Base-by-base conservation (phyloP, 2,888 invertebrate genomes). In the Acanthosepion pharaonis region DNA sequence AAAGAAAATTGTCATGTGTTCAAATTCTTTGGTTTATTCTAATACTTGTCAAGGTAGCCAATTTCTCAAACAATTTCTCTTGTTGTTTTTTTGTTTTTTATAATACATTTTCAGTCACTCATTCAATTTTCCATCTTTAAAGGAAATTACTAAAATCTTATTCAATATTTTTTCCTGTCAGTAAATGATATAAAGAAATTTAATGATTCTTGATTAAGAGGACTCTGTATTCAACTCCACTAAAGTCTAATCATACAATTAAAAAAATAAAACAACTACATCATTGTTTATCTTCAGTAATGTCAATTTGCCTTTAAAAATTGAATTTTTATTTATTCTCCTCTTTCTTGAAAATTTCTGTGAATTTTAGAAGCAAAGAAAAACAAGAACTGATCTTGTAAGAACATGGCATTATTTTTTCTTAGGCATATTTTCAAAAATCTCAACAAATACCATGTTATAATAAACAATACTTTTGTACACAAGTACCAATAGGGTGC, bases 151-250 rank as follows among this genome's bases (percentile, higher is more conserved):
- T 11, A 78, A n/a, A 3, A n/a, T n/a, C n/a, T 78, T 33, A 78
- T 78, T 33, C 78, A n/a, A 33, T n/a, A n/a, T n/a, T n/a, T 59
- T 59, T 59, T 59, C 42, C 20, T 59, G 2, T 15, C 15, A 78
- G 78, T 11, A 78, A 78, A 78, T n/a, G 78, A 78, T n/a, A n/a
- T n/a, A 78, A 78, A 78, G 78, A 78, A 78, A 78, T 78, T n/a
- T 78, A 33, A 78, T 33, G 78, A n/a, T 78, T n/a, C 78, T 78
- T 78, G n/a, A 78, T 78, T n/a, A 78, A 78, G 33, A 78, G 78
- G 78, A 11, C n/a, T n/a, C n/a, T 78, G n/a, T 78, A n/a, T 78
- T 78, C 78, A 78, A 78, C 9, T n/a, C 28, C 9, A 78, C 55
- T n/a, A n/a, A n/a, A n/a, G n/a, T n/a, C n/a, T n/a, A 78, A n/a